Base-by-base conservation (phyloP, 2,797 vertebrate species). In the Glossophaga mutica region DNA sequence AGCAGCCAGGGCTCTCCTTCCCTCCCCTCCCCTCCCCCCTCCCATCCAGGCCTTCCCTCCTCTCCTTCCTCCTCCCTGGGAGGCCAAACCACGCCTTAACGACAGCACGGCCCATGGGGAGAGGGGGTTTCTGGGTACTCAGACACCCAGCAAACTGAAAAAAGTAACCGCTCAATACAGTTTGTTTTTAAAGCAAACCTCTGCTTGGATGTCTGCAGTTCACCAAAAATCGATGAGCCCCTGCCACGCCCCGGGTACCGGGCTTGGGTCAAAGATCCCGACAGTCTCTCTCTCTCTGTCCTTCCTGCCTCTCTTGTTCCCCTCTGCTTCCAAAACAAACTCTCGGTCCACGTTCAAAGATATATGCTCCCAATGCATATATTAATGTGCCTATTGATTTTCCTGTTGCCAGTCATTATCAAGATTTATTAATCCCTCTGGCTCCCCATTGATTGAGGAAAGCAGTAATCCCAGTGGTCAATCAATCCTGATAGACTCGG, bases 341-440 rank as follows among this genome's bases (percentile, higher is more conserved):
- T 8, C n/a, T 92, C 79, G 67, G 9, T 96, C 97, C 93, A 46
- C 4, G 22, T 48, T 0, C 5, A 91, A 94, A 98, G 98, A 97
- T 90, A 67, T 0, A 96, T 46, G 50, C 68, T 14, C 90, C 93
- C 93, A 97, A 96, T 73, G 93, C 96, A 79, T 94, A 22, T 97
- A 98, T 98, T 98, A 98, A 98, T 97, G 98, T 22, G 32, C 44
- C 0, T 97, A 98, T 98, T 6, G 98, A 98, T 98, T 96, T 95
- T 59, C 68, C 96, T 44, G 29, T 73, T 98, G 98, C 92, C 97
- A 71, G 98, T 98, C 86, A 92, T 98, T 98, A 98, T 96, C 97
- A 98, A 97, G 98, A 98, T 98, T 98, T 98, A 98, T 98, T 97
- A 98, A 62, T 95, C 91, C 95, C 96, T 96, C 95, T 74, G 94